Evolutionary conservation across 2,888 invertebrate species (phyloP), one percentile per base, ranked within the genome.

Genomic region (Cerceris ruficornis): DNA sequence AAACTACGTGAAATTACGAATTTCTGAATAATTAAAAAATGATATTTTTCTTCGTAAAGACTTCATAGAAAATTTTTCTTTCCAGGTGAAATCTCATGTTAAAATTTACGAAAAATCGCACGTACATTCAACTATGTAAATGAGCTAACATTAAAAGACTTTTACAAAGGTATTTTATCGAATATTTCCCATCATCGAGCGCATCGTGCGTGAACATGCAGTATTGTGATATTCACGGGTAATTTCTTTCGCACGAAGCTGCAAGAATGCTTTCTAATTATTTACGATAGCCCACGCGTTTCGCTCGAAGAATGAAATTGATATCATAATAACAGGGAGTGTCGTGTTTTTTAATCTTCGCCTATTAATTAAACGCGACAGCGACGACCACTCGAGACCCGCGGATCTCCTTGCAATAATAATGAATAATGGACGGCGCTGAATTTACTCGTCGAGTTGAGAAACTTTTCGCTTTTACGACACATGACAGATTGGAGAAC

Each of bases 361-460:
- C 28, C 55, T 62, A 67, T 75, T 62, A 75, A 70, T 75, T 70
- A 70, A 64, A n/a, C 58, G 43, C 58, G 68, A 49, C 39, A 8
- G 9, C 15, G n/a, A 54, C 50, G n/a, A 39, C n/a, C 8, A 41
- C 7, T 14, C n/a, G 42, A 50, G 14, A 28, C 42, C 46, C 42
- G 39, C 43, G 42, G 50, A 55, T 46, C 11, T 11, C 9, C 49
- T 2, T 2, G 8, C 1, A 2, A 59, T 14, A 15, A 42, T 61
- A 17, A 43, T 13, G 62, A 72, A 50, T 52, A 64, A 64, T 15
- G 49, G 11, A n/a, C 9, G n/a, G 9, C 52, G 46, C 57, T 28
- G 42, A 14, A 28, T 39, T 39, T 15, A 39, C 50, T 13, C 13
- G 39, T 39, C 42, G 43, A 14, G 28, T 41, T 49, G 43, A 5